Percentiles rank a stretch among this genome's conserved stretches.
Conservation (phyloP, 2,113 vertebrate species). For the Chamaea fasciata region DNA sequence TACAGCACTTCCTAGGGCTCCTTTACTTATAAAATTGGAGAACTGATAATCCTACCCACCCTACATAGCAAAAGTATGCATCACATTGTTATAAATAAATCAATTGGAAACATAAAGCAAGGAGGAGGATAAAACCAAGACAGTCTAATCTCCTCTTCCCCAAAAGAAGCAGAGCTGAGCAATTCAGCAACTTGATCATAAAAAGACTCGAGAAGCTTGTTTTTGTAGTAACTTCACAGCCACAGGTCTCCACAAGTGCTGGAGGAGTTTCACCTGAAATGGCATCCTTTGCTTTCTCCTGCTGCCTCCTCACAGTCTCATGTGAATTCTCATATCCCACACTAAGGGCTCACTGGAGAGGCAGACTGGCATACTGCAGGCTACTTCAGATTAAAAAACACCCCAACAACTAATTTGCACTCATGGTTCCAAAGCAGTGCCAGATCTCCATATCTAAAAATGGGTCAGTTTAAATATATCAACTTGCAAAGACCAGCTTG, state of each 20-base stretch:
- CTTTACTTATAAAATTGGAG: background rate
- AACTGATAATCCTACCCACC: background rate
- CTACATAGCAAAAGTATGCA: background rate
- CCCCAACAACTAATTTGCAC: background rate
- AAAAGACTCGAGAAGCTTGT: background rate
- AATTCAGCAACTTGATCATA: background rate
- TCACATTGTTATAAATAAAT: background rate
- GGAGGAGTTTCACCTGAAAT: background rate
- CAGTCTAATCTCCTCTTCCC: background rate
- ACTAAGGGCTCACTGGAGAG: background rate
- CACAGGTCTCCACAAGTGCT: accelerated
- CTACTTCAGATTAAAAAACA: background rate
- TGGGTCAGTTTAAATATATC: background rate
- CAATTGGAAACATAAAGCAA: background rate
- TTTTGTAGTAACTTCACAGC: background rate
- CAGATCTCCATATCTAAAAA: background rate
- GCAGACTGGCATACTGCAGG: background rate
- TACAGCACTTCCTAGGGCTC: background rate
- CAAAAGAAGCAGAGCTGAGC: background rate
- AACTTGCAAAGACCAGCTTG: background rate
- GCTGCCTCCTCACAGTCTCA: background rate
- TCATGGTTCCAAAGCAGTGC: background rate
- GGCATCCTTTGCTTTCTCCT: background rate
- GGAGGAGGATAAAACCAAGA: background rate
- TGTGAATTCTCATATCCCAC: background rate